Base-by-base conservation (phyloP, 2,797 vertebrate species). In the Ciconia nigra region DNA sequence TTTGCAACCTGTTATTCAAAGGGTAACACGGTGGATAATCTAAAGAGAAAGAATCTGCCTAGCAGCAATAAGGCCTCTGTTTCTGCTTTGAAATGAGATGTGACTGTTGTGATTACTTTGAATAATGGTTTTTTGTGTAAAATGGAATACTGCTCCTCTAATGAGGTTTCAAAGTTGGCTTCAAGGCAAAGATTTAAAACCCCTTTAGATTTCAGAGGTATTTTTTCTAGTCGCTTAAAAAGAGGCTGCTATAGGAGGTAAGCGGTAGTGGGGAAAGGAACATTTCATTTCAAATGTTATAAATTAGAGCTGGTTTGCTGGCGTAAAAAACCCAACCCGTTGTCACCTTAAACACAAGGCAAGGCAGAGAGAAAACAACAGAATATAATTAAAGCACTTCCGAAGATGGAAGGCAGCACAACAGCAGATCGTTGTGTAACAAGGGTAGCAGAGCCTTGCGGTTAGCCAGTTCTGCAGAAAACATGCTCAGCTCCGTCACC, bases 401-500 rank as follows among this genome's bases (percentile, higher is more conserved):
- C 74, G 52, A 26, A 26, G 51, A 17, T 4, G 14, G 51, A 42
- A 55, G 61, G 65, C 44, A 59, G 87, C 52, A 9, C 29, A 31
- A 28, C 26, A 54, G 49, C 83, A n/a, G 63, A 17, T 42, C 0
- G 1, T 2, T 19, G 69, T 10, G 57, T 29, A 16, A 25, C 16
- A 5, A 8, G 44, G 62, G 41, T 41, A 78, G 71, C 46, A 52
- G 26, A 62, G 82, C 80, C 62, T 17, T 1, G 1, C 2, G 1
- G 25, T 20, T 9, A 20, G 15, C 57, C 37, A 15, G 0, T 10
- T 29, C 58, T 33, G n/a, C 4, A 52, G 63, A 35, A 67, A 58
- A 33, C 0, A 1, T 1, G 3, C 41, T 24, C 46, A 4, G 37
- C 29, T 22, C 58, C 1, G 0, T 19, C 33, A 19, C 46, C 4